Conservation (phyloP, 1,140 invertebrate genomes). For the Drosophila kikkawai region DNA sequence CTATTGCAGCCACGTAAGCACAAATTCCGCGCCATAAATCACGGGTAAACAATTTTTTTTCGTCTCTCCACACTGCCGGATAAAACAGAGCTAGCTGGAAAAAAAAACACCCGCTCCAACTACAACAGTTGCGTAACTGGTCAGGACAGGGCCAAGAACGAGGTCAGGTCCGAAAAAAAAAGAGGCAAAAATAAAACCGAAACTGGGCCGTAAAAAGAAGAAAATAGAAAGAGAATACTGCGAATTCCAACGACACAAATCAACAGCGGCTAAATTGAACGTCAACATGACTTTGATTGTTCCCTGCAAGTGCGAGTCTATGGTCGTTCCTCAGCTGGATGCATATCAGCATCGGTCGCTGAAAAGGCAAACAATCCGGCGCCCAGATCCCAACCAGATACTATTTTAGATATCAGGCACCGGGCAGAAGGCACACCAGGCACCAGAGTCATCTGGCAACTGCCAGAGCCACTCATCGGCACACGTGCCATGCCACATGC, state of each 20-base stretch:
- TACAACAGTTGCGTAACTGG: slow-evolving; percentile 68
- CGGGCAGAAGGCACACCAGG: neutral
- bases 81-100: slow-evolving; percentile 39
- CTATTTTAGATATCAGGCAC: slow-evolving; percentile 28
- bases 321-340: slow-evolving; percentile 21
- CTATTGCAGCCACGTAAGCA: slow-evolving; percentile 62
- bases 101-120: slow-evolving; percentile 21
- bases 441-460: slow-evolving; percentile 16
- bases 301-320: slow-evolving; percentile 39
- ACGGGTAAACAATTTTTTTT: slow-evolving; percentile 68
- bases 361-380: slow-evolving; percentile 44
- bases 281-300: slow-evolving; percentile 80
- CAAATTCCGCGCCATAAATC: slow-evolving; percentile 79
- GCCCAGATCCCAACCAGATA: slow-evolving; percentile 27
- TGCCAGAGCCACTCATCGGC: slow-evolving; percentile 45
- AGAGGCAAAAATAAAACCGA: slow-evolving; percentile 10
- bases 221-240: slow-evolving; percentile 8
- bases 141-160: slow-evolving; percentile 45
- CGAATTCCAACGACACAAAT: slow-evolving; percentile 70
- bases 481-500: slow-evolving; percentile 43
- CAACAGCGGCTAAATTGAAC: slow-evolving; percentile 77
- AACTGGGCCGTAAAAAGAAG: slow-evolving; percentile 17
- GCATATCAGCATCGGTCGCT: slow-evolving; percentile 46
- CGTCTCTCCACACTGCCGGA: slow-evolving; percentile 13
- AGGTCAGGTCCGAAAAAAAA: slow-evolving; percentile 36